Base-by-base conservation (phyloP, 2,113 vertebrate genomes). In the Bubalus kerabau region DNA sequence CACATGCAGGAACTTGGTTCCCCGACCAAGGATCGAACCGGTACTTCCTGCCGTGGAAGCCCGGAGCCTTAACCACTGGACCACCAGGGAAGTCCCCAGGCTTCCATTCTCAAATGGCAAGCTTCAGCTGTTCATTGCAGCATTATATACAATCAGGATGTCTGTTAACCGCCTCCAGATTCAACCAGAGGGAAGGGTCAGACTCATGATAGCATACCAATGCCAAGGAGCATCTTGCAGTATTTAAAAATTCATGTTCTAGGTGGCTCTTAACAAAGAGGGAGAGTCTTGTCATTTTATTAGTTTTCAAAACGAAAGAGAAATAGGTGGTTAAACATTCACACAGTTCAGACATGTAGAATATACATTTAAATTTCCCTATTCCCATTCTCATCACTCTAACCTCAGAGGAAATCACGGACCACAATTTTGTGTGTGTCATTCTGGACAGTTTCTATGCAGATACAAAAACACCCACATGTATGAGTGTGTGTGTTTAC, bases 311-410 rank as follows among this genome's bases (percentile, higher is more conserved):
- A 83, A 84, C 36, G 9, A 87, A 90, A 76, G 64, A 56, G 50
- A 60, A 78, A 43, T 15, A 7, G 3, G 4, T 23, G 21, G 78
- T 26, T 17, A 50, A 92, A 85, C 54, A 43, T 21, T 17, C 80
- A 60, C 87, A 62, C 14, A 32, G 12, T 2, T 46, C 57, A n/a
- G 11, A 46, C 80, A 46, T 23, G 1, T 28, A 3, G 14, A 23
- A 28, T 0, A 4, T 6, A 24, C 52, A n/a, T 5, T 6, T 9
- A 13, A 48, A 17, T 6, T 36, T 24, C 30, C 52, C 15, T 2
- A 0, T 6, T 5, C 12, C 30, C 32, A 1, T 16, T 1, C 36
- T 9, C 17, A 0, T 0, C 13, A 16, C 12, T 32, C 30, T 32
- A 12, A 6, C 3, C 46, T 74, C 56, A 57, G 52, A 26, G 59